Base-by-base conservation (phyloP, 23 tunicate species). In the Halocynthia aurantium region DNA sequence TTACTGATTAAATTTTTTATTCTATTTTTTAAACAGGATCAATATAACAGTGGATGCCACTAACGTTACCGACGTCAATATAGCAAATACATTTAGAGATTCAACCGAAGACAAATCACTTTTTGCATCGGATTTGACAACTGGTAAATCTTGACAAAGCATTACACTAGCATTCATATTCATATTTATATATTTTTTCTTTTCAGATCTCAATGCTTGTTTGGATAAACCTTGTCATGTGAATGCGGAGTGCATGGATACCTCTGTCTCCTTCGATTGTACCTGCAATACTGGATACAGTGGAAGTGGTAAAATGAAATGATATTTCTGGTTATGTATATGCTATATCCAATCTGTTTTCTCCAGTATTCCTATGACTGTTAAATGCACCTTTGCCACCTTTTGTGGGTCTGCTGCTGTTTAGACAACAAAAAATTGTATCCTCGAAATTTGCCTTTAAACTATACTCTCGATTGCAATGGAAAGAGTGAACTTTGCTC, bases 201-300 rank as follows among this genome's bases (percentile, higher is more conserved):
- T 74, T 53, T 51, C 5, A 74, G 78, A 74, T 74, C 10, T 74
- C 13, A 74, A 74, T 54, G 78, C 55, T 54, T 74, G 78, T 54
- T 15, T 74, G 63, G 22, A 74, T 53, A 5, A 5, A 0, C 78
- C 78, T 11, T 74, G 78, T 54, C 21, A 74, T 54, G 21, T 0
- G 0, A 54, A 74, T 74, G 78, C 78, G 6, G 50, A 53, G n/a
- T 74, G 78, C 56, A 49, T 49, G 12, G 57, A 74, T 15, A 74
- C 78, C 9, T 5, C n/a, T 52, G 62, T 12, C 10, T 53, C 78
- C 31, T 74, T 52, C 78, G 6, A 6, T 15, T 74, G 78, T 54
- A 54, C 50, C 57, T 74, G 78, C 78, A 74, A 52, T 7, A 51
- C 78, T 53, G 78, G 78, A 55, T 74, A 74, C 21, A 54, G 22